Percentiles rank a stretch among this genome's conserved stretches.
Evolutionary conservation across 2,888 invertebrate genomes (phyloP).

Genomic region (Rhamnusium bicolor): DNA sequence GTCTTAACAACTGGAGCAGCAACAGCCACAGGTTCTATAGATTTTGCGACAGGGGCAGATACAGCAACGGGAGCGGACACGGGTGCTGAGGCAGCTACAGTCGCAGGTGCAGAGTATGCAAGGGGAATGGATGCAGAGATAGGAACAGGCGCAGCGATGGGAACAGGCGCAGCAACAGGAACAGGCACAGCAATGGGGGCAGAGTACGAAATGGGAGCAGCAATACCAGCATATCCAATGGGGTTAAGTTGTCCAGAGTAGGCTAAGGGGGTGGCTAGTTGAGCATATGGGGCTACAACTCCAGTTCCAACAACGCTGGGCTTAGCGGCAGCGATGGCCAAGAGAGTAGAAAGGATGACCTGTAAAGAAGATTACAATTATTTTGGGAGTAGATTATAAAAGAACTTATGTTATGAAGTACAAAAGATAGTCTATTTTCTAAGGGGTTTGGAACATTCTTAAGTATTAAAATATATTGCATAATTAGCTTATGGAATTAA

Average conservation of each 20-base stretch:
- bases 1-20: background rate
- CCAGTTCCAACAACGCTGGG: background rate
- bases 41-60: background rate
- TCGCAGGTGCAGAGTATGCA: background rate
- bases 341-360: background rate
- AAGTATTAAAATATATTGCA: too few relatives aligned
- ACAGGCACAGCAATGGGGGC: background rate
- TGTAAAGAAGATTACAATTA: background rate
- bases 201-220: background rate
- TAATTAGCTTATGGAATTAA: too few relatives aligned
- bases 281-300: background rate
- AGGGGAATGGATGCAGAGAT: background rate
- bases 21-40: too few relatives aligned
- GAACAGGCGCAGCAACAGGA: background rate
- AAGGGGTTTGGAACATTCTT: too few relatives aligned
- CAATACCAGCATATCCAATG: background rate
- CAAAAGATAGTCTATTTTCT: too few relatives aligned
- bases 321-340: background rate
- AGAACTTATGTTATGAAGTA: too few relatives aligned
- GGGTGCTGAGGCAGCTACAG: background rate
- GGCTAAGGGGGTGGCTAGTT: background rate
- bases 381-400: background rate
- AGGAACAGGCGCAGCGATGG: too few relatives aligned
- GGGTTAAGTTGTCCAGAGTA: background rate
- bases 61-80: background rate